A percentile compares a stretch with the other conserved stretches of the same genome.
phyloP scores from a whole-genome alignment of 2,113 vertebrate genomes.

The Gymnocephalus cernua region DNA sequence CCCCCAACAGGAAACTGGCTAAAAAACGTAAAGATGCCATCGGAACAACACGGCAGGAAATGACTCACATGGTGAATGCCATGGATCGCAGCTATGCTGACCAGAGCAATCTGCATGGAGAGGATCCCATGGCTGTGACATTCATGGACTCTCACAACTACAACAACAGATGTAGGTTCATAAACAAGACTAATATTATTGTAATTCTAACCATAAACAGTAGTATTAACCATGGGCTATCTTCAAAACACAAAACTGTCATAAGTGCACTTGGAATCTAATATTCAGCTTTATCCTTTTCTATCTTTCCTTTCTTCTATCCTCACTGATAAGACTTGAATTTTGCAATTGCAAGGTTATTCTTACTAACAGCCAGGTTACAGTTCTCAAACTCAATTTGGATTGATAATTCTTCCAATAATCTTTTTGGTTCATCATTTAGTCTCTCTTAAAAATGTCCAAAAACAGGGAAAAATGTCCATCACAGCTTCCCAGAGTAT shows the following conservation, averaged over 20 bases:
- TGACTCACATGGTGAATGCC: slow-evolving; percentile 99
- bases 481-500: neutral
- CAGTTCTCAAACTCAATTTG: neutral
- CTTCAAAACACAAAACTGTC: neutral
- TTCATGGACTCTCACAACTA: slow-evolving; percentile 99
- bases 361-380: neutral
- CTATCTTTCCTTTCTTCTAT: neutral
- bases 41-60: slow-evolving; percentile 96
- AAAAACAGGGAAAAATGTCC: neutral
- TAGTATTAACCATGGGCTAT: neutral
- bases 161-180: slow-evolving; percentile 96
- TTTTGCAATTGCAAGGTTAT: neutral
- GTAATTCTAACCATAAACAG: neutral
- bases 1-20: slow-evolving; percentile 92
- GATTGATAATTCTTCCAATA: too few relatives aligned
- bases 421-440: too few relatives aligned
- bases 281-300: neutral
- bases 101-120: slow-evolving; percentile 96
- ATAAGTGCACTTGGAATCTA: neutral
- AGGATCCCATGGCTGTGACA: slow-evolving; percentile 96
- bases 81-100: slow-evolving; percentile 98
- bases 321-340: neutral
- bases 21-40: slow-evolving; percentile 98
- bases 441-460: too few relatives aligned
- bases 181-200: neutral